These are phyloP conservation scores for Lydus trimaculatus DNA, from an alignment of 2,888 invertebrate species.

Conservation along the genomic window DNA sequence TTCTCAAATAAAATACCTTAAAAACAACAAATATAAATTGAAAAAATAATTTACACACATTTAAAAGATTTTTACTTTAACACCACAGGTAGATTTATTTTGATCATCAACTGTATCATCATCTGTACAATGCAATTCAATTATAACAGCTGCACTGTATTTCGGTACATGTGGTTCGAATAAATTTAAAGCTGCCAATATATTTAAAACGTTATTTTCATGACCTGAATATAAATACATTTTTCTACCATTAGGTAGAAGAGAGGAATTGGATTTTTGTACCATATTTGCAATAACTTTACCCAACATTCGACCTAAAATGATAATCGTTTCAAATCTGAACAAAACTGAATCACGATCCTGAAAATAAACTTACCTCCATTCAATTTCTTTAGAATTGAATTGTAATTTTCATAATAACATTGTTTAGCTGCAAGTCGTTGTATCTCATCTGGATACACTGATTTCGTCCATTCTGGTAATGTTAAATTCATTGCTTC, in stretches of 20 bases:
- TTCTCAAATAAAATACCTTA: constrained; percentile 50
- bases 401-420: constrained; percentile 57
- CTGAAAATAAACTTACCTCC: constrained; percentile 60
- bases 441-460: constrained; percentile 54
- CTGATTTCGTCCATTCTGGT: constrained; percentile 59
- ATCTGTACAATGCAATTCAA: constrained; percentile 48
- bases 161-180: constrained; percentile 59
- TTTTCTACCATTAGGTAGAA: constrained; percentile 48
- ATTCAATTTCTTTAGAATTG: constrained; percentile 55
- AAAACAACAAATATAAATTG: background rate
- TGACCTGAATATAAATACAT: constrained; percentile 65
- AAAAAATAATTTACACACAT: constrained; percentile 11
- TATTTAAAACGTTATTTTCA: constrained; percentile 65
- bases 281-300: constrained; percentile 50
- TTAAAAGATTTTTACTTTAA: constrained; percentile 47
- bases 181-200: constrained; percentile 62
- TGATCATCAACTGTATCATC: constrained; percentile 26
- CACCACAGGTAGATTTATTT: constrained; percentile 42
- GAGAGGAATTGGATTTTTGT: constrained; percentile 37
- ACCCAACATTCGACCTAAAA: constrained; percentile 49
- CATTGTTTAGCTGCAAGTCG: constrained; percentile 57
- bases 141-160: constrained; percentile 52
- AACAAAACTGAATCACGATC: no score
- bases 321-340: background rate
- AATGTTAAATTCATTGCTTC: constrained; percentile 54